phyloP scores from a whole-genome alignment of 1,140 invertebrate genomes.

The Ladona fulva region DNA sequence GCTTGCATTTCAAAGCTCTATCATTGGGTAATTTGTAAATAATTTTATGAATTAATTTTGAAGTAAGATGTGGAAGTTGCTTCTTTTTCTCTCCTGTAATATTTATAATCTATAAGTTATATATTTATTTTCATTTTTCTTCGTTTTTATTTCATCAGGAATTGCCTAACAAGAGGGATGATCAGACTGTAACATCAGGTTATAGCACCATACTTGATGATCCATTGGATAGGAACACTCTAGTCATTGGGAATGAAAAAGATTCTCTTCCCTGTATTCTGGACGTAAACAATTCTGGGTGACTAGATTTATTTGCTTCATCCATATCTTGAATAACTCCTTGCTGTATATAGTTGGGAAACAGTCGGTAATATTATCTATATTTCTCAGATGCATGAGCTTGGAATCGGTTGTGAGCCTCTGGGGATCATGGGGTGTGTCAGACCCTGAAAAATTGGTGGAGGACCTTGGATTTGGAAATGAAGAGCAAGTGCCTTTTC shows the following conservation, averaged over 20 bases:
- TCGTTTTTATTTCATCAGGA: background rate
- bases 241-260: constrained; percentile 1
- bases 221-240: background rate
- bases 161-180: background rate
- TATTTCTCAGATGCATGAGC: background rate
- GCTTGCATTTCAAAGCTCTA: no score
- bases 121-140: no score
- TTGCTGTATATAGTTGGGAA: no score
- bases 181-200: background rate
- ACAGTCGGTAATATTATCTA: background rate
- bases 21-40: no score
- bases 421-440: background rate
- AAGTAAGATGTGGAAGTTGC: no score
- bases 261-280: background rate
- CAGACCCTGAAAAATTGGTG: background rate
- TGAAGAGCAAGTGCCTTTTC: background rate
- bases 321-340: background rate
- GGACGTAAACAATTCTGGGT: background rate
- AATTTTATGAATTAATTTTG: no score
- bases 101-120: no score
- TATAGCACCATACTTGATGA: background rate
- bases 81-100: no score
- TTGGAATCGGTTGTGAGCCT: background rate
- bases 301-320: background rate
- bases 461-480: background rate